These are phyloP conservation scores for Chaitophorus viminalis DNA, from an alignment of 2,888 invertebrate species.

Conservation along the genomic window DNA sequence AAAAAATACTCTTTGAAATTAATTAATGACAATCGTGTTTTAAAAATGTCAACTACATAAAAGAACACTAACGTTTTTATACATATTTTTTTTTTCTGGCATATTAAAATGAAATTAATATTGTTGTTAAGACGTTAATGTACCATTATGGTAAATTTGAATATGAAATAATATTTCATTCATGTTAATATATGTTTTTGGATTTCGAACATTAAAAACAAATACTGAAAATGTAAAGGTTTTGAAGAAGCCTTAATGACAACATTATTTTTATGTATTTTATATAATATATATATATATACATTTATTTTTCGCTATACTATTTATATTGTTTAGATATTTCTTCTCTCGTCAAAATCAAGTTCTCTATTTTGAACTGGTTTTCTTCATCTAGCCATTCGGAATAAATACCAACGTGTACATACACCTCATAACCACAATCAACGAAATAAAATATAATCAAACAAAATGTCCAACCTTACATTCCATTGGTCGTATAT, in stretches of 20 bases:
- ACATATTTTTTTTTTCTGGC: not conserved
- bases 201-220: constrained; percentile 2
- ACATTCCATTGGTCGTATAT: constrained; percentile 42
- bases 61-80: not conserved
- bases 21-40: not conserved
- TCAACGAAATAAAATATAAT: constrained; percentile 49
- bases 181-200: not conserved
- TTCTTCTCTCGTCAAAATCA: constrained; percentile 23
- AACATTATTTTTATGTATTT: too few relatives aligned
- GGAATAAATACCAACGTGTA: constrained; percentile 51
- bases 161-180: constrained; percentile 3
- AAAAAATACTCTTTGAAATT: not conserved
- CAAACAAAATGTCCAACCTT: constrained; percentile 45
- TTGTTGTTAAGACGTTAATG: not conserved
- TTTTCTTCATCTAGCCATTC: constrained; percentile 44
- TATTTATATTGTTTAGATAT: constrained; percentile 21
- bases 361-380: constrained; percentile 57
- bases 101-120: not conserved
- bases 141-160: not conserved
- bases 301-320: not conserved
- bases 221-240: not conserved
- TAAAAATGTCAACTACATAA: not conserved
- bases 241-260: constrained; percentile 16
- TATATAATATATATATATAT: not conserved
- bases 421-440: constrained; percentile 42